These are phyloP conservation scores for Temnothorax rugatulus DNA, from an alignment of 2,888 invertebrate genomes.

Conservation along the genomic window DNA sequence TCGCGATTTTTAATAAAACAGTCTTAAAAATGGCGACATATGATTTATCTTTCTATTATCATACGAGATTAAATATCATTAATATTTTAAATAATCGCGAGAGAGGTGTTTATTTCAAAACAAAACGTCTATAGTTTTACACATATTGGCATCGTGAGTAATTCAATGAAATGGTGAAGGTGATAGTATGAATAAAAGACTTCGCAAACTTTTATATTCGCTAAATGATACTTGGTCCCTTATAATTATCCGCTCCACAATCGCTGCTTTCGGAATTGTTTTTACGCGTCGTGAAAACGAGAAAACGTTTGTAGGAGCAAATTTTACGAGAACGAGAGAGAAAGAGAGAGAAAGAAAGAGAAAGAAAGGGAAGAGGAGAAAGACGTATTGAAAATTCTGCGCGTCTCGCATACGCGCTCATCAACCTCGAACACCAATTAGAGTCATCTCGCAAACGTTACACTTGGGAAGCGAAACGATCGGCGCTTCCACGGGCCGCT, in stretches of 20 bases:
- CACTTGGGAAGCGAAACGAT: constrained; percentile 77
- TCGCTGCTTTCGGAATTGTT: constrained; percentile 26
- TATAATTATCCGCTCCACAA: constrained; percentile 3
- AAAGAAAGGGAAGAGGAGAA: constrained; percentile 6
- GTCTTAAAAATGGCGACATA: not conserved
- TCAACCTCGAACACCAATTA: constrained; percentile 80
- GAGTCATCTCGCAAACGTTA: constrained; percentile 78
- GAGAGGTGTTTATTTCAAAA: not conserved
- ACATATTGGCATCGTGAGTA: not conserved
- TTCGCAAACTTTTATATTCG: not conserved
- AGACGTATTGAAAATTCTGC: constrained; percentile 52
- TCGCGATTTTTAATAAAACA: constrained; percentile 65
- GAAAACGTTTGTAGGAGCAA: constrained; percentile 17
- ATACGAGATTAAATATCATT: too few species aligned
- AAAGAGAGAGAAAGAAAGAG: not conserved
- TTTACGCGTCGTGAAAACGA: constrained; percentile 47
- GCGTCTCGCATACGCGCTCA: constrained; percentile 69
- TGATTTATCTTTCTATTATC: constrained; percentile 3
- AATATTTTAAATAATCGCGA: not conserved
- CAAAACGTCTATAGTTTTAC: not conserved
- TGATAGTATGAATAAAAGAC: not conserved
- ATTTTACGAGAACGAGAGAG: constrained; percentile 14
- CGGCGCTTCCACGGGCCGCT: constrained; percentile 75
- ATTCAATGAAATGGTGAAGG: not conserved
- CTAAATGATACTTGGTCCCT: constrained; percentile 13